Evolutionary conservation across 1,140 invertebrate genomes (phyloP), one percentile per base, ranked within the genome.

Genomic region (Hylaeus volcanicus): DNA sequence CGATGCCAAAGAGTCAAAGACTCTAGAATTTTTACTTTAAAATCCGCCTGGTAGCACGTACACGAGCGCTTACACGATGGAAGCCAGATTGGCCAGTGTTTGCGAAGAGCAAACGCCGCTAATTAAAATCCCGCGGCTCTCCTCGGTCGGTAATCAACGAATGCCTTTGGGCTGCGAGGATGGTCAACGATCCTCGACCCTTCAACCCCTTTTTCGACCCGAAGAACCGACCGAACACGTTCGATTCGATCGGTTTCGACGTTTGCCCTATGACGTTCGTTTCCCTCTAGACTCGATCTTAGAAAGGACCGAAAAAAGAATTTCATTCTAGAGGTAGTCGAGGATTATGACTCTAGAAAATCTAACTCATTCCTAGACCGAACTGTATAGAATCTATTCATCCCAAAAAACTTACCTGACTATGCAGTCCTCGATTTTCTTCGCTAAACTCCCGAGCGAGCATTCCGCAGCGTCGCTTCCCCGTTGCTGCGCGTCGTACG

Each of bases 81-180:
- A 83, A 84, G 87, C 41, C 86, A 84, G 79, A 86, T 87, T 82
- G 86, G 80, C 76, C 78, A 80, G 85, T 93, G 91, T 93, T 93
- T 93, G 90, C 90, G 86, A 89, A 87, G 88, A 90, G 92, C 83
- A 93, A 93, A 93, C 92, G 85, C 83, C 74, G 88, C 89, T 93
- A 93, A 93, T 93, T 93, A 93, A 93, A 93, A 93, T 93, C 90
- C 89, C 77, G 86, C 84, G 89, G 88, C 88, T 87, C 90, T 89
- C 82, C 88, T 88, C 84, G 86, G 84, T 76, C 88, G 86, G 90
- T 92, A 92, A 92, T 93, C 91, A 92, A 92, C 89, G 89, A 83
- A 91, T 91, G 91, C 91, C 91, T 90, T 86, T 85, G 86, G 90
- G 90, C 90, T 81, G 73, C 81, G 87, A 90, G 87, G 85, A 91